A percentile compares a stretch with the other conserved stretches of the same genome.
Evolutionary conservation across 2,113 vertebrate genomes (phyloP).

Genomic region (Trematomus loennbergii): DNA sequence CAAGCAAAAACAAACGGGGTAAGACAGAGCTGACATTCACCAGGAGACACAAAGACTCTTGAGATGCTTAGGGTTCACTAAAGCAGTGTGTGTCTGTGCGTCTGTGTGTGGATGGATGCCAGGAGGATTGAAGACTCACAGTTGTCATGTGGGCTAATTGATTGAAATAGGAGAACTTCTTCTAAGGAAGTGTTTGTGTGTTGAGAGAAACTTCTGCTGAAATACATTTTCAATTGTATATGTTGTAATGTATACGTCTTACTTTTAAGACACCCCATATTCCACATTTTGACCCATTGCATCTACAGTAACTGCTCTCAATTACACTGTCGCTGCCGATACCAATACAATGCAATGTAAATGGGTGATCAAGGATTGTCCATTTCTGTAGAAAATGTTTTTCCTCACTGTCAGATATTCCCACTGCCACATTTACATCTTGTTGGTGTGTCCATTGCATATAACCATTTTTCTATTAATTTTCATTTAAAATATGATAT

Average conservation of each 20-base stretch:
- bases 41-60: slow-evolving; percentile 28
- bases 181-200: slow-evolving; percentile 8
- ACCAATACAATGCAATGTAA: too few relatives aligned
- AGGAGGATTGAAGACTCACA: not conserved
- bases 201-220: not conserved
- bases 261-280: not conserved
- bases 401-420: too few relatives aligned
- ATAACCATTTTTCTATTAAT: too few relatives aligned
- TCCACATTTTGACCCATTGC: not conserved
- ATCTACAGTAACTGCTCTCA: not conserved
- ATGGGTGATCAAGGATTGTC: too few relatives aligned
- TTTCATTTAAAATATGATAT: too few relatives aligned
- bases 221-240: not conserved
- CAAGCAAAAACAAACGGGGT: slow-evolving; percentile 56
- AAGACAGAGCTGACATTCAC: slow-evolving; percentile 64
- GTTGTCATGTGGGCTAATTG: slow-evolving; percentile 24
- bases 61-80: slow-evolving; percentile 33
- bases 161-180: slow-evolving; percentile 12
- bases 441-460: too few relatives aligned
- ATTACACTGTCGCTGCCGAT: not conserved
- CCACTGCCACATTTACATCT: too few relatives aligned
- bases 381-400: too few relatives aligned
- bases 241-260: not conserved
- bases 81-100: slow-evolving; percentile 27
- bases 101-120: not conserved